phyloP scores from a whole-genome alignment of 2,888 invertebrate species.

The Caenorhabditis macrosperma region DNA sequence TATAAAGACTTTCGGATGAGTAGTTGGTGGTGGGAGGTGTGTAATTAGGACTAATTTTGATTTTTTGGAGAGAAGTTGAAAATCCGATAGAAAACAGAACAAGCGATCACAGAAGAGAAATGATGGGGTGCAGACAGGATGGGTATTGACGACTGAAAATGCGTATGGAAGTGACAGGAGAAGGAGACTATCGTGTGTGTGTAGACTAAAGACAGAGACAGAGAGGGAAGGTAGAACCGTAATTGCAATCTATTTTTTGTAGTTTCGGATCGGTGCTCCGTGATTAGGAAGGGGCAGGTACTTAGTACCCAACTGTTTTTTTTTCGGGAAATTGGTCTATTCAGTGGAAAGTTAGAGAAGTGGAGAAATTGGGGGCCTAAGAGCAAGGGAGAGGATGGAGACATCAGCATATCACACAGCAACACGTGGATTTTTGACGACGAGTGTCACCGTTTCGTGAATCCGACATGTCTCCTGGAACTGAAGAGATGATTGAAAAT shows the following conservation, averaged over 20 bases:
- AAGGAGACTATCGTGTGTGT: neutral
- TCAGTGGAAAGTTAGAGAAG: neutral
- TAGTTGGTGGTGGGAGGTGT: too few relatives aligned
- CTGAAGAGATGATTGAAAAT: neutral
- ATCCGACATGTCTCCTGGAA: slow-evolving; percentile 66
- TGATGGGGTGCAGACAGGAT: slow-evolving; percentile 28
- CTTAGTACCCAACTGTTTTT: slow-evolving; percentile 26
- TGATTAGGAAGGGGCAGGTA: too few relatives aligned
- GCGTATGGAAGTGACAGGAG: slow-evolving; percentile 23
- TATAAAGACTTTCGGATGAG: slow-evolving; percentile 11
- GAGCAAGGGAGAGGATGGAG: neutral
- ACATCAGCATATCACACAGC: slow-evolving; percentile 68
- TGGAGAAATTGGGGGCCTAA: neutral
- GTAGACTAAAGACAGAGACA: slow-evolving; percentile 14
- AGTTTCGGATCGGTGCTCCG: too few relatives aligned
- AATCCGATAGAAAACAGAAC: neutral
- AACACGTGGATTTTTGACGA: slow-evolving; percentile 67
- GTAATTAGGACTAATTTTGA: neutral
- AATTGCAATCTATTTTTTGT: slow-evolving; percentile 34
- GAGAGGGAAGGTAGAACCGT: slow-evolving; percentile 24
- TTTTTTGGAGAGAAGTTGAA: neutral
- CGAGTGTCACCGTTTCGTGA: slow-evolving; percentile 54
- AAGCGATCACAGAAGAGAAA: slow-evolving; percentile 46
- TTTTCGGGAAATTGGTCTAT: slow-evolving; percentile 10
- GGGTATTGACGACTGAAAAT: slow-evolving; percentile 27